These are phyloP conservation scores for Ephialtes manifestator DNA, from an alignment of 2,888 invertebrate species.

Conservation along the genomic window DNA sequence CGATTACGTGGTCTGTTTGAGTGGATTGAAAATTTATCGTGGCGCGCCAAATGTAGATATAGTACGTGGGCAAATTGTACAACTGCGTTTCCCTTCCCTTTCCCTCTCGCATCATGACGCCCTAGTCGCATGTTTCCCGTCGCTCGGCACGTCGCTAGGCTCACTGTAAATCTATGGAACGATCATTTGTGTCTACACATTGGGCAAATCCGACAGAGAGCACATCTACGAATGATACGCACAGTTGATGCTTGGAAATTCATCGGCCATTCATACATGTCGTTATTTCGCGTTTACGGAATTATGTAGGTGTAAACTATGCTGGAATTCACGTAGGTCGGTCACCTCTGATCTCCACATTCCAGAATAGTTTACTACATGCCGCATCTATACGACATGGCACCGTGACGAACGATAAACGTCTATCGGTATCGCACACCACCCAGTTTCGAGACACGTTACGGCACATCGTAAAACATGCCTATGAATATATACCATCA, in stretches of 20 bases:
- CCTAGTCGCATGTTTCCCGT: conserved; percentile 3
- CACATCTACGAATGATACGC: conserved; percentile 7
- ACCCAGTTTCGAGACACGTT: conserved; percentile 60
- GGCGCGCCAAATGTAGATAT: conserved; percentile 35
- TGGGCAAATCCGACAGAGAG: conserved; percentile 5
- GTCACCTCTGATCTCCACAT: conserved; percentile 3
- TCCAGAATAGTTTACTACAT: conserved; percentile 9
- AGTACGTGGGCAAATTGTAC: conserved; percentile 30
- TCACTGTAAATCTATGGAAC: conserved; percentile 42
- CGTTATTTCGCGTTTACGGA: conserved; percentile 15
- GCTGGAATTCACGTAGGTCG: background rate
- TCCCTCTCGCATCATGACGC: background rate
- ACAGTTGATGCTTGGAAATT: conserved; percentile 17
- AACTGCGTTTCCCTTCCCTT: background rate
- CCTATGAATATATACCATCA: conserved; percentile 43
- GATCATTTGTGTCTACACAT: conserved; percentile 50
- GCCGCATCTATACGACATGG: conserved; percentile 37
- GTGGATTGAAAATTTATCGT: conserved; percentile 75
- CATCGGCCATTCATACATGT: conserved; percentile 14
- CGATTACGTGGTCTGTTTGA: conserved; percentile 75
- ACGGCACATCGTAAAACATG: conserved; percentile 61
- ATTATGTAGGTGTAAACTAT: conserved; percentile 40
- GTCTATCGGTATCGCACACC: conserved; percentile 51
- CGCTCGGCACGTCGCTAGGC: conserved; percentile 20
- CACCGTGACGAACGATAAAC: conserved; percentile 61